Conservation (phyloP, 2,113 vertebrate species). For the Hydrochoerus hydrochaeris region DNA sequence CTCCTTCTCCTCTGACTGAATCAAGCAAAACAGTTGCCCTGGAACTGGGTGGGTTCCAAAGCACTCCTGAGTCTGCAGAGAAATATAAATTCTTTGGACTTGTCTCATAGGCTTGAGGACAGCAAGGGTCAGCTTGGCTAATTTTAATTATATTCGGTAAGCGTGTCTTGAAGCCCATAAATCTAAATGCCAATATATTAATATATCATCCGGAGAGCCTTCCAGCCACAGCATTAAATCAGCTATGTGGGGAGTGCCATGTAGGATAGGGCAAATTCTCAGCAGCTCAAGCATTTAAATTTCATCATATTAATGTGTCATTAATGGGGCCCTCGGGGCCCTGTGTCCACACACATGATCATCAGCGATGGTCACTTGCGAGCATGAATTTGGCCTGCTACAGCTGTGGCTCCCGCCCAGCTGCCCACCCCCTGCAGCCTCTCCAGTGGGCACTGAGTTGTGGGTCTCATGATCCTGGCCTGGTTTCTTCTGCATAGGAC, state of each 20-base stretch:
- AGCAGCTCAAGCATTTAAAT: slow-evolving; percentile 50
- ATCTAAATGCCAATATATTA: slow-evolving; percentile 76
- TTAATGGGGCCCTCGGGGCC: not conserved
- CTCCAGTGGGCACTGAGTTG: not conserved
- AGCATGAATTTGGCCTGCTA: not conserved
- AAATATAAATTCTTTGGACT: slow-evolving; percentile 64
- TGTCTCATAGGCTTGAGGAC: slow-evolving; percentile 51
- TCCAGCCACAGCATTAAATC: slow-evolving; percentile 57
- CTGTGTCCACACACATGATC: not conserved
- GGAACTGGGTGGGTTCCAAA: slow-evolving; percentile 39
- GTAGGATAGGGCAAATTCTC: not conserved
- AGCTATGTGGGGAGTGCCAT: not conserved
- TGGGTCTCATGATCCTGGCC: not conserved
- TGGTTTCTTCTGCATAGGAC: not conserved
- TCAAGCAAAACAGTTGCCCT: slow-evolving; percentile 11
- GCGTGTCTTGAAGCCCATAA: slow-evolving; percentile 69
- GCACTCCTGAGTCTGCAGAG: not conserved
- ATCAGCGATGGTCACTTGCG: not conserved
- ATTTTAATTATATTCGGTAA: slow-evolving; percentile 75
- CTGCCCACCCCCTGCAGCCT: not conserved
- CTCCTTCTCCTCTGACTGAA: not conserved
- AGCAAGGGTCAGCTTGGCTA: slow-evolving; percentile 69
- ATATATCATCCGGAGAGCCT: slow-evolving; percentile 39
- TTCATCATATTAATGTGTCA: slow-evolving; percentile 57
- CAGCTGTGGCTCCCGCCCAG: not conserved